A percentile compares a stretch with the other conserved stretches of the same genome.
These are phyloP conservation scores for Echeneis naucrates DNA, from an alignment of 2,797 vertebrate genomes.

Conservation along the genomic window DNA sequence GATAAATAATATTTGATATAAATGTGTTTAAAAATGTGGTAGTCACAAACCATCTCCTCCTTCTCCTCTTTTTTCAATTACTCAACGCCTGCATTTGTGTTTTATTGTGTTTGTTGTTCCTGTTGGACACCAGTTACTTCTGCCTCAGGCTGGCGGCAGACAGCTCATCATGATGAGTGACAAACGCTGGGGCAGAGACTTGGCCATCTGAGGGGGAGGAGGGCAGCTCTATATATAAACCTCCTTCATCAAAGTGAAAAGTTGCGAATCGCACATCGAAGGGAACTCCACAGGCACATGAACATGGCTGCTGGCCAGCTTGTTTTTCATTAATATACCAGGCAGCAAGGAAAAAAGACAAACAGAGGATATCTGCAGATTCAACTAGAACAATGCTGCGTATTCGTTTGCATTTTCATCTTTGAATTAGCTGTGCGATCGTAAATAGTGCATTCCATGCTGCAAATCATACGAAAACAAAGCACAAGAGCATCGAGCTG, in stretches of 20 bases:
- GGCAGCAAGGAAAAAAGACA: conserved; percentile 15
- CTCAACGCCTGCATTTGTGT: not conserved
- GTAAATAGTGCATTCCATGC: not conserved
- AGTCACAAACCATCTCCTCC: not conserved
- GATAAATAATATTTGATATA: not conserved
- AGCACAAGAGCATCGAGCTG: conserved; percentile 16
- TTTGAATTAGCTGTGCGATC: conserved; percentile 22
- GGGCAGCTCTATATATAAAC: conserved; percentile 61
- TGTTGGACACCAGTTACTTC: not conserved
- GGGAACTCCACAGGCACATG: conserved; percentile 34
- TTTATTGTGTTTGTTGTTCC: conserved; percentile 5
- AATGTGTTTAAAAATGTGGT: not conserved
- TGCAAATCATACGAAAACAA: conserved; percentile 19
- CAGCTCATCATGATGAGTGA: conserved; percentile 71
- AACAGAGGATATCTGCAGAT: conserved; percentile 5
- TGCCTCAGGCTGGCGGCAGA: conserved; percentile 53
- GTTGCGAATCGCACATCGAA: conserved; percentile 56
- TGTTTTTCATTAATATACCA: conserved; percentile 44
- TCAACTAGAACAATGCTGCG: not conserved
- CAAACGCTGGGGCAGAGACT: conserved; percentile 47
- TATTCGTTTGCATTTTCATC: conserved; percentile 30
- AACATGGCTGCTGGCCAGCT: conserved; percentile 27
- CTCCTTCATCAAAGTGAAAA: conserved; percentile 60
- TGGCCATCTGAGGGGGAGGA: conserved; percentile 64
- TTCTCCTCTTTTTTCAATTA: not conserved